These are phyloP conservation scores for Lochmaea crataegi DNA, from an alignment of 2,888 invertebrate species.

Conservation along the genomic window DNA sequence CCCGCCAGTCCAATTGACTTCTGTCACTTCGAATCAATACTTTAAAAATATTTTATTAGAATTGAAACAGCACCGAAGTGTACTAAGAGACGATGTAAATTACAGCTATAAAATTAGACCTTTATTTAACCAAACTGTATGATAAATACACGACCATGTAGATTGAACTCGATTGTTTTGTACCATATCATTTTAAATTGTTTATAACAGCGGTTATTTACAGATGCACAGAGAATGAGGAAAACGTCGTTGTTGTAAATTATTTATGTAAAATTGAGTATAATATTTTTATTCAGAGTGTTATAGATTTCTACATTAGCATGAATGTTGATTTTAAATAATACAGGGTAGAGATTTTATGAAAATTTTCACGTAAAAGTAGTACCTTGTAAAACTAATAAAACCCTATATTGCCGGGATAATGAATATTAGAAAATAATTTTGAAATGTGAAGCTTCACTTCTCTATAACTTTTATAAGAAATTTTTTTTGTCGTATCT, in stretches of 20 bases:
- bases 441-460: no score
- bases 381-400: no score
- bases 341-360: no score
- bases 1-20: conserved; percentile 1
- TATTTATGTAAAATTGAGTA: not conserved
- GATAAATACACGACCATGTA: not conserved
- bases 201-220: not conserved
- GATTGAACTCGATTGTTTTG: not conserved
- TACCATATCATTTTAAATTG: not conserved
- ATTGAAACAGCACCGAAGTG: not conserved
- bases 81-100: conserved; percentile 1
- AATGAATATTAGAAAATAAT: no score
- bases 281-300: no score
- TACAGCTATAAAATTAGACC: conserved; percentile 1
- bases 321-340: no score
- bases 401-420: no score
- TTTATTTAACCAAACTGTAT: no score
- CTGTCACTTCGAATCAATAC: conserved; percentile 17
- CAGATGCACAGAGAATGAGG: not conserved
- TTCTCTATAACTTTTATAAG: no score
- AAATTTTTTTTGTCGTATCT: no score
- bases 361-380: no score
- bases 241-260: not conserved
- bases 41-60: conserved; percentile 1
- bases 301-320: no score